A percentile compares a stretch with the other conserved stretches of the same genome.
These are phyloP conservation scores for Xanthia togata DNA, from an alignment of 2,888 invertebrate species.

Conservation along the genomic window DNA sequence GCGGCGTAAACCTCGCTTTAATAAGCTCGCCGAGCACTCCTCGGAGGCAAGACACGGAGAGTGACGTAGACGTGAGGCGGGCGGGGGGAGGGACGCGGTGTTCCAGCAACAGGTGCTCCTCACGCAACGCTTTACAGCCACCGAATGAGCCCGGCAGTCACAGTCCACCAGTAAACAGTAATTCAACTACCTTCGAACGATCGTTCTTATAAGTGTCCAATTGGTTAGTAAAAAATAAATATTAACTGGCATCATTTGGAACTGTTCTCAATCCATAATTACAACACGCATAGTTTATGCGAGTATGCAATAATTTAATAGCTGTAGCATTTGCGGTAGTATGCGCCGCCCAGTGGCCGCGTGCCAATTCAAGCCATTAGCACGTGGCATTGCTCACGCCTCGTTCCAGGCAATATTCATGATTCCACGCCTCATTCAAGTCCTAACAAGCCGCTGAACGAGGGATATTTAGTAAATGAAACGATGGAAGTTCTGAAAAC, in stretches of 20 bases:
- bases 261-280: not conserved
- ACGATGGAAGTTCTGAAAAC: not conserved
- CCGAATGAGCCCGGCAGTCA: not conserved
- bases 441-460: not conserved
- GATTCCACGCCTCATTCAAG: not conserved
- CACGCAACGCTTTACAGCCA: conserved; percentile 18
- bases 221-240: no score
- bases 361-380: not conserved
- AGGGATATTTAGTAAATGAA: not conserved
- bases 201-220: no score
- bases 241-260: not conserved
- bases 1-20: conserved; percentile 12
- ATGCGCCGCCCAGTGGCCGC: not conserved
- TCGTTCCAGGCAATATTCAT: not conserved
- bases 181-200: conserved; percentile 14
- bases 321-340: not conserved
- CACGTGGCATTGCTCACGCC: not conserved
- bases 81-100: not conserved
- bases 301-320: not conserved
- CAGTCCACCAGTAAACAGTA: conserved; percentile 27
- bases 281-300: not conserved
- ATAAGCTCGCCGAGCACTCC: conserved; percentile 5
- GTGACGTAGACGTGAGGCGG: not conserved
- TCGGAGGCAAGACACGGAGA: not conserved
- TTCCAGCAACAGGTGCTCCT: conserved; percentile 57